These are phyloP conservation scores for Aethes cnicana DNA, from an alignment of 2,888 invertebrate species.

Conservation along the genomic window DNA sequence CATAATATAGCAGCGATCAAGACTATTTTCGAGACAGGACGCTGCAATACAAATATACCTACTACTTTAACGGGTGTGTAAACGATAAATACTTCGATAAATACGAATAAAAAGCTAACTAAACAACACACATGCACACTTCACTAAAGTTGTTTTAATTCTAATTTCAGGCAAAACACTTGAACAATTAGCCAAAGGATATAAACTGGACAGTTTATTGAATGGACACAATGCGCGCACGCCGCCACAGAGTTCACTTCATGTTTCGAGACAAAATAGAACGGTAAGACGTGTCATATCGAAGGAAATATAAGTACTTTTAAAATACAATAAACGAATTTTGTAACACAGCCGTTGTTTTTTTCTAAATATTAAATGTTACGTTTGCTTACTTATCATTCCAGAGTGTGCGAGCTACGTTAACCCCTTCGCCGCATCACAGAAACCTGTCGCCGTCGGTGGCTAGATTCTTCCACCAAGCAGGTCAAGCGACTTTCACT, in stretches of 20 bases:
- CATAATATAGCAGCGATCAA: conserved; percentile 60
- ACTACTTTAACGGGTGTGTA: conserved; percentile 67
- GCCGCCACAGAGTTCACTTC: conserved; percentile 43
- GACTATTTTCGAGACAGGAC: conserved; percentile 65
- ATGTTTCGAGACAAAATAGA: conserved; percentile 43
- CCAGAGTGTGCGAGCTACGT: conserved; percentile 43
- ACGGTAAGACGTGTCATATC: conserved; percentile 40
- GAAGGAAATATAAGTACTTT: conserved; percentile 1
- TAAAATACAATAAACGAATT: not conserved
- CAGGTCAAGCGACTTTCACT: conserved; percentile 55
- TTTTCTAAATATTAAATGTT: too few species aligned
- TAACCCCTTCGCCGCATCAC: conserved; percentile 42
- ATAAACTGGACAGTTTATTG: conserved; percentile 60
- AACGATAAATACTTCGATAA: not conserved
- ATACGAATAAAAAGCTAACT: too few species aligned
- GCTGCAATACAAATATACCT: conserved; percentile 71
- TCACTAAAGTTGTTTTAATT: not conserved
- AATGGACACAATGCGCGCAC: conserved; percentile 39
- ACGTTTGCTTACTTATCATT: conserved; percentile 35
- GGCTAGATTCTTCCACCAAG: conserved; percentile 69
- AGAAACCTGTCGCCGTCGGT: conserved; percentile 72
- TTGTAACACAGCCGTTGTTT: not conserved
- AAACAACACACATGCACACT: too few species aligned
- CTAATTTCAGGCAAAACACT: conserved; percentile 66
- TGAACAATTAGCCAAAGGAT: conserved; percentile 67